A percentile compares a stretch with the other conserved stretches of the same genome.
These are phyloP conservation scores for Melanotaenia nigrans DNA, from an alignment of 2,797 vertebrate genomes.

Conservation along the genomic window DNA sequence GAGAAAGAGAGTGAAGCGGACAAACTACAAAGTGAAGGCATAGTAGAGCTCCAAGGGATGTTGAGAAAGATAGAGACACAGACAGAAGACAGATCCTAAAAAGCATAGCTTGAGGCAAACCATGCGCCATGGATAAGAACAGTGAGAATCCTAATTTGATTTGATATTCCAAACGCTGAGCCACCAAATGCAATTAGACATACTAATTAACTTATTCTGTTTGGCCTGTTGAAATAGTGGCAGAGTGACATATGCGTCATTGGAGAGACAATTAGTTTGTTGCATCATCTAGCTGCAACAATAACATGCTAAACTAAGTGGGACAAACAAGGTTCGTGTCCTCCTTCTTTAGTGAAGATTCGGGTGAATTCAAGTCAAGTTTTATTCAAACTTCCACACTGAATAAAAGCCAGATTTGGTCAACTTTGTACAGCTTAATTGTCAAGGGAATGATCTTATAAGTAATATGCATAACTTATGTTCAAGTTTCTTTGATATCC, in stretches of 20 bases:
- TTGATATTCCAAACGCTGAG: slow-evolving; percentile 74
- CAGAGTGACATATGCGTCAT: slow-evolving; percentile 65
- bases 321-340: slow-evolving; percentile 24
- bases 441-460: neutral
- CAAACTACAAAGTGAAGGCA: slow-evolving; percentile 52
- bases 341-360: neutral
- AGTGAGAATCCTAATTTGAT: slow-evolving; percentile 72
- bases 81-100: slow-evolving; percentile 74
- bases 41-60: slow-evolving; percentile 55
- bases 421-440: too few relatives aligned
- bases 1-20: slow-evolving; percentile 25
- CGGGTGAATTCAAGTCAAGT: neutral
- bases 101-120: slow-evolving; percentile 71
- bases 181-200: slow-evolving; percentile 77
- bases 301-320: slow-evolving; percentile 38
- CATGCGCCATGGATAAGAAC: slow-evolving; percentile 64
- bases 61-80: slow-evolving; percentile 57
- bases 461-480: neutral
- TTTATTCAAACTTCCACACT: neutral
- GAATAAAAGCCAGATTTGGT: neutral
- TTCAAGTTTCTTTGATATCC: neutral
- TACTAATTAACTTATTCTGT: slow-evolving; percentile 76
- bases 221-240: slow-evolving; percentile 63
- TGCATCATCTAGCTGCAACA: slow-evolving; percentile 49
- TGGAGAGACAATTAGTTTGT: slow-evolving; percentile 58